Conservation (phyloP, 1,140 invertebrate genomes). For the Sminthurinus signatus region DNA sequence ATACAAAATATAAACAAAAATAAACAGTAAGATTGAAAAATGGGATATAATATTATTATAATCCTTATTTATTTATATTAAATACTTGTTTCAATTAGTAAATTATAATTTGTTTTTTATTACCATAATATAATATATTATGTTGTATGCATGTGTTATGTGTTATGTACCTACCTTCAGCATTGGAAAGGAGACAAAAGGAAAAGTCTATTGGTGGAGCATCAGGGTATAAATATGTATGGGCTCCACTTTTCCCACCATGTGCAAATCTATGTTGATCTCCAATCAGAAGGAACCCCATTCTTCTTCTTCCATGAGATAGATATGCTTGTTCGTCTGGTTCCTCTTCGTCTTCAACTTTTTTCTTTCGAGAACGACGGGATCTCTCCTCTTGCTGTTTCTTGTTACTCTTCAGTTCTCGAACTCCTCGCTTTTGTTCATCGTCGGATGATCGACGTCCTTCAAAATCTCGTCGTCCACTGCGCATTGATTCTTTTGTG, state of each 20-base stretch:
- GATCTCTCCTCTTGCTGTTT: not conserved
- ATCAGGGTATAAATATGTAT: conserved; percentile 11
- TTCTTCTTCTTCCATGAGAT: conserved; percentile 28
- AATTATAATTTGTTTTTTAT: too few species aligned
- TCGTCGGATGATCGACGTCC: too few species aligned
- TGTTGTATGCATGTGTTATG: too few species aligned
- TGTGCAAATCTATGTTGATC: conserved; percentile 34
- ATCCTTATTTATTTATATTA: too few species aligned
- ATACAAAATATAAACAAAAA: too few species aligned
- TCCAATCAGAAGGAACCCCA: conserved; percentile 33
- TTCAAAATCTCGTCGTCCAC: not conserved
- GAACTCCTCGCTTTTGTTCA: not conserved
- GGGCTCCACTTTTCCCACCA: not conserved
- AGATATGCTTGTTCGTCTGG: conserved; percentile 1
- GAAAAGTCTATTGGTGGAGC: conserved; percentile 38
- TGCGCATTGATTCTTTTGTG: not conserved
- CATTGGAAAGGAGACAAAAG: conserved; percentile 26
- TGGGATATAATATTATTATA: too few species aligned
- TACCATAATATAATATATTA: too few species aligned
- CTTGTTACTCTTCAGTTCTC: not conserved
- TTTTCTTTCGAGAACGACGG: not conserved
- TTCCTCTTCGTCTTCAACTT: not conserved
- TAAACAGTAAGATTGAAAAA: too few species aligned
- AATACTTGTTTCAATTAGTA: too few species aligned
- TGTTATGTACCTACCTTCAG: conserved; percentile 30